Conservation (phyloP, 2,113 vertebrate genomes). For the Anhinga rufa region DNA sequence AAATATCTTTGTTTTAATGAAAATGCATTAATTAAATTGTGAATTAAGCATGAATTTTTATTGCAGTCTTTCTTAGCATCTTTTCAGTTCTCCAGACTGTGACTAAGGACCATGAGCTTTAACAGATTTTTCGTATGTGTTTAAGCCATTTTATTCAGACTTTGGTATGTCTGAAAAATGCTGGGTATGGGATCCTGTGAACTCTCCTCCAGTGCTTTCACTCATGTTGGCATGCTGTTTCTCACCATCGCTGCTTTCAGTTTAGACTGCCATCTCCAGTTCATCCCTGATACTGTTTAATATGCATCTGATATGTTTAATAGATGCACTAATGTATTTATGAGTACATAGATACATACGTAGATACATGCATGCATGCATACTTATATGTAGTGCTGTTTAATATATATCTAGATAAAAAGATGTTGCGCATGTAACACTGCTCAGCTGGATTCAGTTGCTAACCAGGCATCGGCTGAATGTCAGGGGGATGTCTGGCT, state of each 20-base stretch:
- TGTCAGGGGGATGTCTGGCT: neutral
- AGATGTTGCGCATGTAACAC: neutral
- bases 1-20: neutral
- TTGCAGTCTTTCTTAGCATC: neutral
- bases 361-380: neutral
- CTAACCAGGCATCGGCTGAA: neutral
- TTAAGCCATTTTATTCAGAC: neutral
- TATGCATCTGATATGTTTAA: neutral
- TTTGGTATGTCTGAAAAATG: neutral
- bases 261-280: constrained; percentile 49
- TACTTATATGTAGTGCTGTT: neutral
- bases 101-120: neutral
- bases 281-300: neutral
- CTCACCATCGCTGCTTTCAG: neutral
- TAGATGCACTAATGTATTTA: neutral
- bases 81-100: neutral
- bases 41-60: neutral
- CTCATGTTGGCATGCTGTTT: neutral
- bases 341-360: fast-evolving
- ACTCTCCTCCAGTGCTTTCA: neutral
- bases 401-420: neutral
- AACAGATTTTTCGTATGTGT: neutral
- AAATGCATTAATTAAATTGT: neutral
- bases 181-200: neutral
- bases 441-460: neutral